Evolutionary conservation across 1,140 invertebrate genomes (phyloP).

Genomic region (Lucilia sericata): DNA sequence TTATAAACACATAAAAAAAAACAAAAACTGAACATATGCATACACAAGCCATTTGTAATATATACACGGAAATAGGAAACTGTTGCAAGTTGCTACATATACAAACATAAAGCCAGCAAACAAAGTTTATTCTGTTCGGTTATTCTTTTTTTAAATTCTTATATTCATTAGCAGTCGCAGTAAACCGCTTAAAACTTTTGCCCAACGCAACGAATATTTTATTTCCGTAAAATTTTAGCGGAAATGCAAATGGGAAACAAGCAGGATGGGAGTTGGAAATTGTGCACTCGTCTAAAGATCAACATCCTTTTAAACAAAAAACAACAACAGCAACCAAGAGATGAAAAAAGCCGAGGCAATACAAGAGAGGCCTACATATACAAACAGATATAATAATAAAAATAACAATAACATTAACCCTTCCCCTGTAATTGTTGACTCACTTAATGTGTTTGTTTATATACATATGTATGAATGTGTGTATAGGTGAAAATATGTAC

Average conservation of each 20-base stretch:
- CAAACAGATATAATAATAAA: neutral
- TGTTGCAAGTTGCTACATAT: neutral
- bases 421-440: neutral
- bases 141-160: neutral
- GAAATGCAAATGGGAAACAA: slow-evolving; percentile 39
- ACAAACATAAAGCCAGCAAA: neutral
- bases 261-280: slow-evolving; percentile 20
- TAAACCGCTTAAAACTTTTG: slow-evolving; percentile 37
- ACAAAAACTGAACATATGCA: neutral
- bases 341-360: no score
- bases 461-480: neutral
- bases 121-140: neutral
- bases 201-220: slow-evolving; percentile 36
- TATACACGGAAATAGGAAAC: slow-evolving; percentile 2
- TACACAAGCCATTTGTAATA: neutral
- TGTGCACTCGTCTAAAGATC: neutral
- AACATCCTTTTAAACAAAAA: slow-evolving; percentile 19
- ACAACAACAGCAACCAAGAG: neutral
- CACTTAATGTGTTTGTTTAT: neutral
- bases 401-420: neutral
- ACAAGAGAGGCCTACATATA: neutral
- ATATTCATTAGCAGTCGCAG: slow-evolving; percentile 16
- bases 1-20: neutral
- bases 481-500: neutral
- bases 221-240: slow-evolving; percentile 33